Conservation (phyloP, 2,888 invertebrate species). For the Luperina testacea region DNA sequence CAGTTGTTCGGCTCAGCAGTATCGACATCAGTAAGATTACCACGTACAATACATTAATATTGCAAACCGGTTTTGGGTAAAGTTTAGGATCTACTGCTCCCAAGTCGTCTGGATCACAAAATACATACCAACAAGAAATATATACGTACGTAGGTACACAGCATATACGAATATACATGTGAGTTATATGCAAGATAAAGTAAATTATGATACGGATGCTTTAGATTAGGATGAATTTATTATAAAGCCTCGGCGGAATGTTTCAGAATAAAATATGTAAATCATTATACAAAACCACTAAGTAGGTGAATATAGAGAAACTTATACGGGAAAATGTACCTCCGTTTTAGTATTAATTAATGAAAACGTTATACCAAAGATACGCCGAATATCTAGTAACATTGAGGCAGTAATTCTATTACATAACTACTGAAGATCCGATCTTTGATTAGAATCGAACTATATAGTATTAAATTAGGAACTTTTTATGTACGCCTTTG, state of each 20-base stretch:
- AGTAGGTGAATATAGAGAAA: conserved; percentile 35
- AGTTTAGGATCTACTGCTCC: conserved; percentile 84
- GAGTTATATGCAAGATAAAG: conserved; percentile 64
- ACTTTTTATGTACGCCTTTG: conserved; percentile 58
- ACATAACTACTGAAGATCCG: conserved; percentile 21
- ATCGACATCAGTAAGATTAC: conserved; percentile 82
- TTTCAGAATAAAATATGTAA: conserved; percentile 56
- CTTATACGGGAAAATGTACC: conserved; percentile 18
- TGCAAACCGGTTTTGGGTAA: conserved; percentile 84
- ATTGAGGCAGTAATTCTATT: conserved; percentile 44
- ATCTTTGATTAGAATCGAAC: conserved; percentile 49
- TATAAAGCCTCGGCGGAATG: conserved; percentile 57
- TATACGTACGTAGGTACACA: conserved; percentile 47
- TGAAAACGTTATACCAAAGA: conserved; percentile 8
- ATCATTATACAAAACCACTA: conserved; percentile 45
- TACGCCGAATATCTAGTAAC: conserved; percentile 3
- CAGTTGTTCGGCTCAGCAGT: conserved; percentile 71
- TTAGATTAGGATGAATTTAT: conserved; percentile 64
- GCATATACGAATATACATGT: conserved; percentile 52
- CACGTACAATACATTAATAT: conserved; percentile 87
- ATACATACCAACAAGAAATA: conserved; percentile 68
- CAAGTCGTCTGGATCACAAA: conserved; percentile 77
- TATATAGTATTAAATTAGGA: conserved; percentile 49
- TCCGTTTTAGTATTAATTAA: conserved; percentile 13
- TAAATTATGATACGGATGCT: conserved; percentile 64